These are phyloP conservation scores for Protobothrops flavoviridis DNA, from an alignment of 2,113 vertebrate species.

Conservation along the genomic window DNA sequence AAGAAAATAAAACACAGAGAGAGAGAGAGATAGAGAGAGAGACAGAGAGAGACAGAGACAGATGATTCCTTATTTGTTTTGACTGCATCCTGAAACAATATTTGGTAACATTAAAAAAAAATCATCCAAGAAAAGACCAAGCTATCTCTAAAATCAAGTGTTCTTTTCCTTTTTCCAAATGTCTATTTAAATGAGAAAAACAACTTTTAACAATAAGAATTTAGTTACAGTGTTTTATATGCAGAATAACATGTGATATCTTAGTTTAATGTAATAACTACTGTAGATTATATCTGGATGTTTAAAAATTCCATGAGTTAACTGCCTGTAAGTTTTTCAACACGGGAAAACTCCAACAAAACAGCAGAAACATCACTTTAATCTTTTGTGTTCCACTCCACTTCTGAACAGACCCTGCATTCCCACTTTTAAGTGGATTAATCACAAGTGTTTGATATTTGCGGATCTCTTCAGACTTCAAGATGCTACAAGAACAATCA, in stretches of 20 bases:
- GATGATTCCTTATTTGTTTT: constrained; percentile 19
- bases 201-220: background rate
- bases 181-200: background rate
- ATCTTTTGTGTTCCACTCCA: background rate
- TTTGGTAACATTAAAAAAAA: background rate
- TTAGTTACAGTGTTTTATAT: background rate
- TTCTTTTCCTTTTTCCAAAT: background rate
- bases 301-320: background rate
- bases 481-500: too few species aligned
- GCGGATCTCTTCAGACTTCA: too few species aligned
- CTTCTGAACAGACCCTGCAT: background rate
- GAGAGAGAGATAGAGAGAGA: background rate
- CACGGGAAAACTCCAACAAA: background rate
- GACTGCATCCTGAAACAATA: background rate
- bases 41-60: background rate
- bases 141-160: background rate
- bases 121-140: background rate
- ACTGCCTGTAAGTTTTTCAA: background rate
- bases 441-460: too few species aligned
- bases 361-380: background rate
- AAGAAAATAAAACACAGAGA: background rate
- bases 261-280: background rate
- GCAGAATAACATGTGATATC: background rate
- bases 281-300: background rate
- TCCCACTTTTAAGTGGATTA: too few species aligned